Evolutionary conservation across 2,888 invertebrate genomes (phyloP), one percentile per base, ranked within the genome.

Genomic region (Melanchra persicariae): DNA sequence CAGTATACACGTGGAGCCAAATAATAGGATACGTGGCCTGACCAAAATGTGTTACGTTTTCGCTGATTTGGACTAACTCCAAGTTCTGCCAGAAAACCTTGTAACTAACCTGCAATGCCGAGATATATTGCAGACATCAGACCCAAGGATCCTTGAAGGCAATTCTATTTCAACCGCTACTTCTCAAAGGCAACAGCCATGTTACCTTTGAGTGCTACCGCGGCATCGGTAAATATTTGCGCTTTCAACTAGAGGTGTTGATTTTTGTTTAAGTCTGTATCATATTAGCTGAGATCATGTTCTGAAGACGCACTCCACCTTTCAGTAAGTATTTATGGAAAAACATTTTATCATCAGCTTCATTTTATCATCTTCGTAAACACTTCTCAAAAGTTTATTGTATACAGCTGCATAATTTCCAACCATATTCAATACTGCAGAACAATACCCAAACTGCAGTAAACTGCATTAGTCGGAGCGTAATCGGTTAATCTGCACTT

Each of bases 401-500:
- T 45, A 17, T 37, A 49, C 43, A 55, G 49, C 49, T 63, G 15
- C 60, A 54, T 74, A 58, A 45, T 57, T 55, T 30, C 30, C n/a
- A 17, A 37, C 58, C 34, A 57, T n/a, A 60, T 61, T 63, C 58
- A 70, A 66, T 65, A 63, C 45, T 37, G 52, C 47, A 68, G 57
- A 47, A 60, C 68, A 66, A 73, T 79, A 79, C 77, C 60, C 73
- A 81, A 87, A 84, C 74, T 77, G 72, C 74, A 74, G 74, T 86
- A 75, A 85, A 82, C 82, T 74, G 66, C 66, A 77, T 68, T 70
- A 77, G 77, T 54, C 70, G 67, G 76, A 68, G 68, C 71, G 61
- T 83, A 87, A 87, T 85, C 84, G 79, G 79, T 88, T 90, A 89
- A 89, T 88, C 86, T 81, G 70, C 66, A 87, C 79, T 87, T 85